phyloP scores from a whole-genome alignment of 2,888 invertebrate genomes.

The Sceliomorpha sp. region DNA sequence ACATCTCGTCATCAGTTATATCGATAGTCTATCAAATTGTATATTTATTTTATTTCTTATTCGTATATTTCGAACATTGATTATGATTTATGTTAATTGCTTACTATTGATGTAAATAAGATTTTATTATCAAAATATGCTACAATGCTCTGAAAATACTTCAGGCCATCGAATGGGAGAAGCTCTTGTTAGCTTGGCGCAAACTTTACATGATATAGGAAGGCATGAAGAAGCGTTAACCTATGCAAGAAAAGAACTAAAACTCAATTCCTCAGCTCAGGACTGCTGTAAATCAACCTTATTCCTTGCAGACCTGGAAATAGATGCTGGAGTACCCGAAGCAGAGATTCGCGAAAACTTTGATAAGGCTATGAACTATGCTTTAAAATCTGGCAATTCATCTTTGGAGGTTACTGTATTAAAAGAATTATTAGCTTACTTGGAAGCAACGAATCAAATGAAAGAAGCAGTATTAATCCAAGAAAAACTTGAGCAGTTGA shows the following conservation, averaged over 20 bases:
- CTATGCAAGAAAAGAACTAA: conserved; percentile 68
- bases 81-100: too few relatives aligned
- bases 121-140: conserved; percentile 91
- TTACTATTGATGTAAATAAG: too few relatives aligned
- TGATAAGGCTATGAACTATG: conserved; percentile 62
- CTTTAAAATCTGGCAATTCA: conserved; percentile 54
- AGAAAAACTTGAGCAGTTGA: conserved; percentile 36
- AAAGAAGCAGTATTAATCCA: conserved; percentile 23
- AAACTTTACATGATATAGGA: conserved; percentile 70
- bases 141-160: conserved; percentile 84
- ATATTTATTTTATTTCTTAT: too few relatives aligned
- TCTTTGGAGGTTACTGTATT: conserved; percentile 62
- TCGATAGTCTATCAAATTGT: too few relatives aligned
- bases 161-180: conserved; percentile 61
- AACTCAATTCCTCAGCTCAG: conserved; percentile 60
- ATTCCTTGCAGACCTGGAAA: conserved; percentile 66
- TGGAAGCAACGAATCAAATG: conserved; percentile 51
- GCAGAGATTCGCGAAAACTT: conserved; percentile 64
- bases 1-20: too few relatives aligned
- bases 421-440: conserved; percentile 65
- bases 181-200: conserved; percentile 72
- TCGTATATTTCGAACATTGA: too few relatives aligned
- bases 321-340: conserved; percentile 48
- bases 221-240: conserved; percentile 67
- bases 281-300: conserved; percentile 71